Base-by-base conservation (phyloP, 2,888 invertebrate genomes). In the Drosophila barbarae region DNA sequence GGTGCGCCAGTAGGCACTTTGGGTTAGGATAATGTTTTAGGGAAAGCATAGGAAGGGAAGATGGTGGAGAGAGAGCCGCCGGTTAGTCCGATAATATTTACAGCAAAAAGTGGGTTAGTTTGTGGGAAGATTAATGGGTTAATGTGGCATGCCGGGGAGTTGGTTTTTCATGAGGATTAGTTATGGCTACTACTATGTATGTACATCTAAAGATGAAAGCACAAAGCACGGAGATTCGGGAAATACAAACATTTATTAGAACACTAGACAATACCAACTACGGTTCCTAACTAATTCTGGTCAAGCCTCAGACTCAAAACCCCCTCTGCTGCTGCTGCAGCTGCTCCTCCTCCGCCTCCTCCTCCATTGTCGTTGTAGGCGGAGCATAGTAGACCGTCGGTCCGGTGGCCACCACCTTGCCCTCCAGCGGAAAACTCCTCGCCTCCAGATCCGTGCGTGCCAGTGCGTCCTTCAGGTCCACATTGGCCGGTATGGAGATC, bases 321-420 rank as follows among this genome's bases (percentile, higher is more conserved):
- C 63, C 51, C 47, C 21, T 21, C 32, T 58, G 41, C 21, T 18
- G n/a, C 59, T 30, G 41, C 36, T 36, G 46, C 53, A 18, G 18
- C 18, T 28, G 39, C 30, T 36, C 46, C 53, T 74, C 53, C 15
- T 55, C 46, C 35, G 44, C 68, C 35, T 49, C 68, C 9, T 72
- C 60, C 6, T 53, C 46, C 23, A 18, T 55, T 5, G 69, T 64
- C 2, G 78, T 78, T 13, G 87, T 87, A 21, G 84, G 86, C 1
- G 88, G 88, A 75, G 93, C 91, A 86, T 92, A 93, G 88, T 94
- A 95, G 84, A 95, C 91, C 65, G 93, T 92, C 50, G 95, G 95
- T 47, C 95, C 95, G 15, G 92, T 92, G 54, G 94, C 95, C 32
- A 95, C 93, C 59, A 94, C 86, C 89, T 91, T 93, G 67, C 94